Conservation (phyloP, 2,797 vertebrate species). For the Dermochelys coriacea region DNA sequence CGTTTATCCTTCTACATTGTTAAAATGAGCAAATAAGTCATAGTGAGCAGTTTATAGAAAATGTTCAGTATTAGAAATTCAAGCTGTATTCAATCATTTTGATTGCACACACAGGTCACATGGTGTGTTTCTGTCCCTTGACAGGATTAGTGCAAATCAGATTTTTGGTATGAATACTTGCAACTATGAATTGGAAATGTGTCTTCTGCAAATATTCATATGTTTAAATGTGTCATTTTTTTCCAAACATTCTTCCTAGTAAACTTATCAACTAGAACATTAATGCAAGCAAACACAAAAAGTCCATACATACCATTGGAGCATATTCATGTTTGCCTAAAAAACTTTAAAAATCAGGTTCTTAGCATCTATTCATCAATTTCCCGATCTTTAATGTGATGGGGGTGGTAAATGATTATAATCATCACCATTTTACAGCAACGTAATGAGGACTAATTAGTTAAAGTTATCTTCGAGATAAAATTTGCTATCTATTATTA, state of each 20-base stretch:
- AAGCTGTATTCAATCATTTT: background rate
- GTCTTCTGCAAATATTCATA: background rate
- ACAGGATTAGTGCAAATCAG: background rate
- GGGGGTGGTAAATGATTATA: background rate
- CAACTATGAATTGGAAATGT: background rate
- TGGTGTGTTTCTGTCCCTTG: background rate
- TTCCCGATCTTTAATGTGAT: conserved; percentile 20
- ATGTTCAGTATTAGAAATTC: background rate
- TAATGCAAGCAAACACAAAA: background rate
- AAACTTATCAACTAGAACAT: background rate
- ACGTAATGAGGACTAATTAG: conserved; percentile 22
- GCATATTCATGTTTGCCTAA: background rate
- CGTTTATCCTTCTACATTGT: conserved; percentile 14
- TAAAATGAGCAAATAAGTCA: background rate
- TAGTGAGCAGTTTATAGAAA: background rate
- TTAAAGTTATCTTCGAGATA: conserved; percentile 9
- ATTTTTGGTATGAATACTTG: background rate
- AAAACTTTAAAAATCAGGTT: background rate
- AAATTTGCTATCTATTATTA: background rate
- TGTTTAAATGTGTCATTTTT: background rate
- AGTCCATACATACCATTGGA: background rate
- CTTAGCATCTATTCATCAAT: background rate
- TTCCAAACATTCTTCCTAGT: background rate
- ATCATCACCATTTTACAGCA: conserved; percentile 39
- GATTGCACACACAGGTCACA: background rate